Percentiles rank a stretch among this genome's conserved stretches.
phyloP scores from a whole-genome alignment of 2,797 vertebrate genomes.

The Acridotheres tristis region DNA sequence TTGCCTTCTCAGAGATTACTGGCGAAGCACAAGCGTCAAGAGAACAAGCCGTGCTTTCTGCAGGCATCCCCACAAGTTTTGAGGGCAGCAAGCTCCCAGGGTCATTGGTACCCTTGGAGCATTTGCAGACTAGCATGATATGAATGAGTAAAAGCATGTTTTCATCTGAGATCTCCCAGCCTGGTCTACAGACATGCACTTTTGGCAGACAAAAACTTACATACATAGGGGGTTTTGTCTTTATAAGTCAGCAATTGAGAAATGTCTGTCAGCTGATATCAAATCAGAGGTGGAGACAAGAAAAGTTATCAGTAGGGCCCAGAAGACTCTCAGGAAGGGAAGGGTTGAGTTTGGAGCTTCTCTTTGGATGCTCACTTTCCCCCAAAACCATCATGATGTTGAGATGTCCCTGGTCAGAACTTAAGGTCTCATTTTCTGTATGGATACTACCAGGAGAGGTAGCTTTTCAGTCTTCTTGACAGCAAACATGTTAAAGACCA shows the following conservation, averaged over 20 bases:
- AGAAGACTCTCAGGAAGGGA: not conserved
- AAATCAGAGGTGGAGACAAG: not conserved
- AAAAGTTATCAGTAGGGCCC: not conserved
- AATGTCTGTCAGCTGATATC: not conserved
- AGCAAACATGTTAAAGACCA: not conserved
- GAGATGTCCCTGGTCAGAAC: not conserved
- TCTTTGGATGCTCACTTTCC: not conserved
- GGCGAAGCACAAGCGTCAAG: not conserved
- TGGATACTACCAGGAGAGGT: not conserved
- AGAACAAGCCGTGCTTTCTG: slow-evolving; percentile 5
- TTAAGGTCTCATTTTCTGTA: not conserved
- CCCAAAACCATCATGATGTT: not conserved
- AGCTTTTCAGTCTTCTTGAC: not conserved
- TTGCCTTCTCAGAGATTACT: not conserved
- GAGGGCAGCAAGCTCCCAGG: not conserved
- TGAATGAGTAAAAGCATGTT: not conserved
- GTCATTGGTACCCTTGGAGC: not conserved
- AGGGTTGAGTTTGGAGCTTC: not conserved
- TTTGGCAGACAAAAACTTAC: not conserved
- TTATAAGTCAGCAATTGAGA: not conserved
- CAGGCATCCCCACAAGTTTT: not conserved
- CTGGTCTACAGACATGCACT: not conserved
- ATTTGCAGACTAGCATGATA: not conserved
- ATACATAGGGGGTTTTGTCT: not conserved
- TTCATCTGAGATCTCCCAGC: not conserved